Base-by-base conservation (phyloP, 1,140 invertebrate species). In the Microplitis mediator region DNA sequence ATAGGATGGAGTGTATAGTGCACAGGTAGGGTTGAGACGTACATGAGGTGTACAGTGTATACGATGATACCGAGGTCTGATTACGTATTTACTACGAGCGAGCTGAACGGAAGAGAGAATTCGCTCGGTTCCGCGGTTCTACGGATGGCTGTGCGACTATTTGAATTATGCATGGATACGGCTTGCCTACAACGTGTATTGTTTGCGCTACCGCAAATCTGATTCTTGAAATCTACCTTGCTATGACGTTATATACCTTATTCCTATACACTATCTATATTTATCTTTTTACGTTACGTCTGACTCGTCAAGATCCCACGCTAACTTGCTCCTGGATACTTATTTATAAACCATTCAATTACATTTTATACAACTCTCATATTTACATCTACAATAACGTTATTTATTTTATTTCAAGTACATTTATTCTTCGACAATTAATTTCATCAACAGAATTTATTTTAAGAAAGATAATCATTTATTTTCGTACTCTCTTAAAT, bases 111-210 rank as follows among this genome's bases (percentile, higher is more conserved):
- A 85, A 85, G 82, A 86, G 85, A 85, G 85, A 85, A 87, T 86
- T 85, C 75, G 76, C 75, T 69, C 73, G 79, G 78, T 80, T 78
- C 77, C 79, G 77, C 77, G 77, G 78, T 76, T 77, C 75, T 77
- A 81, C 75, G 78, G 81, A 83, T 80, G 79, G 76, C 81, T 84
- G 77, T 83, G 84, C 81, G 85, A 86, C 84, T 82, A 78, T 82
- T 83, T 87, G 85, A 86, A 87, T 87, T 86, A 87, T 87, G 85
- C 85, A 87, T 87, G 85, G 85, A 85, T 84, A 86, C 80, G 85
- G 85, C 79, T 85, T 85, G 83, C 82, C 83, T 85, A 83, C 82
- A 85, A 84, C 83, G 83, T 85, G 85, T 86, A 87, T 87, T 86
- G 85, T 86, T 86, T 86, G 82, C 84, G 79, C 79, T 80, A 76